A percentile compares a stretch with the other conserved stretches of the same genome.
Conservation (phyloP, 2,113 vertebrate species). For the Nothocercus julius region DNA sequence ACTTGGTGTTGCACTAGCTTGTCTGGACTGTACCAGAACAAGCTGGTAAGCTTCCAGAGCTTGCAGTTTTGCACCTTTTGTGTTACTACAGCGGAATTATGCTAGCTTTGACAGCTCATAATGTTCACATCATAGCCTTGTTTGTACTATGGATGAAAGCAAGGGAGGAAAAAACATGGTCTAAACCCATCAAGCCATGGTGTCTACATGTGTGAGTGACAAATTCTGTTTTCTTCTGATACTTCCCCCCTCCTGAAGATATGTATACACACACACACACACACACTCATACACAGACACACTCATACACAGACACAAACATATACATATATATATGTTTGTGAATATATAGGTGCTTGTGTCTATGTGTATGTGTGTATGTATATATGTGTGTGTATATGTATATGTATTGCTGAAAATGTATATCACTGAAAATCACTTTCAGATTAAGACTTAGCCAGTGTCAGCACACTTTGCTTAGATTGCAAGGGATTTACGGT, state of each 20-base stretch:
- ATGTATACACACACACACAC: no score
- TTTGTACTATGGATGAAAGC: neutral
- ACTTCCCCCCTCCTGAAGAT: neutral
- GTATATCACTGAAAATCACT: neutral
- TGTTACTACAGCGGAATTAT: neutral
- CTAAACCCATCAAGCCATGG: neutral
- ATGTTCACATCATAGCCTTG: neutral
- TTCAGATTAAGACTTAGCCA: neutral
- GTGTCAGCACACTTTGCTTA: neutral
- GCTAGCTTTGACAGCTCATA: neutral
- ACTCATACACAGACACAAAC: no score
- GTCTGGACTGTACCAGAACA: neutral
- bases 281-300: no score
- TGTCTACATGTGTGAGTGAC: neutral
- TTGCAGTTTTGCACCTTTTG: neutral
- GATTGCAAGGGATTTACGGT: neutral
- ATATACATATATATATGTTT: neutral
- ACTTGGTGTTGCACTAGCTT: neutral
- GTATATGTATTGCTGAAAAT: neutral
- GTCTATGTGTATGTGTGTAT: neutral
- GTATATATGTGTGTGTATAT: neutral
- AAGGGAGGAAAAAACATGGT: neutral
- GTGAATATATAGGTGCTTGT: neutral
- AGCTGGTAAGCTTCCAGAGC: neutral
- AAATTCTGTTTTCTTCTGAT: neutral